Base-by-base conservation (phyloP, 2,113 vertebrate genomes). In the Malurus cyaneus region DNA sequence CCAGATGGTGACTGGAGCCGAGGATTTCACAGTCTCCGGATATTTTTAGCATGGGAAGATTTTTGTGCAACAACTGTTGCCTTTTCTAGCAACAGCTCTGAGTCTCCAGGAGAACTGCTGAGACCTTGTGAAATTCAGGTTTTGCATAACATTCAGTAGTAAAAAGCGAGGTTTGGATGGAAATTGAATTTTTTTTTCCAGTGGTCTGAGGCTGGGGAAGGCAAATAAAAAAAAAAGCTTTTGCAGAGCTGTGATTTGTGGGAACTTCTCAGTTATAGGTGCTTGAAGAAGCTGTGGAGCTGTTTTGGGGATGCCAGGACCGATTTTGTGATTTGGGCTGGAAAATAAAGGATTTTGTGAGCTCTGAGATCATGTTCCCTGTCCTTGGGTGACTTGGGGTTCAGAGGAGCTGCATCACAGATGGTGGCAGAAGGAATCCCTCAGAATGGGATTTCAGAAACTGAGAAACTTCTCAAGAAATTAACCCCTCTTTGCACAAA, bases 131-230 rank as follows among this genome's bases (percentile, higher is more conserved):
- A 96, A 96, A 88, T 80, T 39, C 18, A 28, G 36, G 36, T 82
- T 95, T 86, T 95, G 91, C 71, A 54, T 97, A 76, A 59, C 29
- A 73, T 61, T 93, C 24, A 14, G 87, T 96, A 94, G 82, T 91
- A 95, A 96, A 80, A 8, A 28, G 66, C 18, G 10, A 52, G 4
- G 29, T 52, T 91, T 44, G 52, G 65, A 32, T 80, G 67, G 79
- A 56, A 88, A 47, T 50, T 31, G 89, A 72, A 60, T 80, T 67
- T 39, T 39, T 39, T 39, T 39, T 39, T 36, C 39, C 39, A 11
- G 46, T 61, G 34, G 10, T 69, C 39, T 69, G n/a, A 67, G 21
- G 31, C 52, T 92, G 82, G 34, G 25, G 39, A 76, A 81, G 57
- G 36, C 8, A 36, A 2, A 12, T n/a, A 53, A 57, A 32, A 66